Percentiles rank a stretch among this genome's conserved stretches.
These are phyloP conservation scores for Mongoloraphidia duomilia DNA, from an alignment of 2,888 invertebrate genomes.

Conservation along the genomic window DNA sequence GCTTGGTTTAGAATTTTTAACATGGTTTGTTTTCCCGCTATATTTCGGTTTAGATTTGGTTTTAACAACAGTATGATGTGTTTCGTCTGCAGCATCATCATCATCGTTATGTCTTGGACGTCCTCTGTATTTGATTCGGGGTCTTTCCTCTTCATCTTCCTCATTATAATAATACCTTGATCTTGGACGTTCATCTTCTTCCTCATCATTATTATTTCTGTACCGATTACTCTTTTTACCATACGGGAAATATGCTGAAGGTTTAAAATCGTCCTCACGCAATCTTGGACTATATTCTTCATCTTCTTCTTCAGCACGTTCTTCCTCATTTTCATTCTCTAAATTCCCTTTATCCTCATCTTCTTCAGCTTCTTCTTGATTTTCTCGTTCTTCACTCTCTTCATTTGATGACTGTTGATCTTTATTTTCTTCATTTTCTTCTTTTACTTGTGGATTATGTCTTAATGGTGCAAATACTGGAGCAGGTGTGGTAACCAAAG, in stretches of 20 bases:
- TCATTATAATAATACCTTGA: constrained; percentile 9
- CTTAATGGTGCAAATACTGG: not conserved
- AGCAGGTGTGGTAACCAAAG: constrained; percentile 2
- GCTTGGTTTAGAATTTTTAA: not conserved
- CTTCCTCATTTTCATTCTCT: constrained; percentile 11
- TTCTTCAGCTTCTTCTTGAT: constrained; percentile 6
- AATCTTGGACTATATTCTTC: not conserved
- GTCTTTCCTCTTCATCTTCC: constrained; percentile 10
- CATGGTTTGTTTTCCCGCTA: not conserved
- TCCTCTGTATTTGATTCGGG: not conserved
- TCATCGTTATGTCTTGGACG: not conserved
- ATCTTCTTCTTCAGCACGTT: constrained; percentile 10
- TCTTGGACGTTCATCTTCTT: constrained; percentile 12
- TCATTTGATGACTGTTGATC: constrained; percentile 8
- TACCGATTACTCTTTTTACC: not conserved
- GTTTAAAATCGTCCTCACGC: not conserved
- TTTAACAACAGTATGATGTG: not conserved
- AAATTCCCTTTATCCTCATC: constrained; percentile 4
- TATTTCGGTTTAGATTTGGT: not conserved
- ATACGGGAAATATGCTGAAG: not conserved
- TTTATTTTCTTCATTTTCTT: not conserved
- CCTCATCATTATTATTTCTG: constrained; percentile 6
- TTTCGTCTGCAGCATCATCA: not conserved
- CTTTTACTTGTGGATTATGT: not conserved
- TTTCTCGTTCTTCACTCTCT: constrained; percentile 7